Evolutionary conservation across 1,140 invertebrate genomes (phyloP).

Genomic region (Brachionus rubens): DNA sequence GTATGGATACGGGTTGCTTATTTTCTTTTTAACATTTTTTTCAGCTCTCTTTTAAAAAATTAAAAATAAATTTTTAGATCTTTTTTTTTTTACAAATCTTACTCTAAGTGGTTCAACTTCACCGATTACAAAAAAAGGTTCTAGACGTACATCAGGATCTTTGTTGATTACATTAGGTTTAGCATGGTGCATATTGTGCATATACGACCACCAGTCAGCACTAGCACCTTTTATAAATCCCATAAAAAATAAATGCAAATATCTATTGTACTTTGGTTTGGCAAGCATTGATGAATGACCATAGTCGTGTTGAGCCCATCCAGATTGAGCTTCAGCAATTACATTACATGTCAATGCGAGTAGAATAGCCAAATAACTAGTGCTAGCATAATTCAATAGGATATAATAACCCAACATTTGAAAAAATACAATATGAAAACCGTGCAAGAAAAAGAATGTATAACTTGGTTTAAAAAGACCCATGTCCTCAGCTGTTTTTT

Average conservation of each 20-base stretch:
- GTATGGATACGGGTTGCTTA: slow-evolving; percentile 51
- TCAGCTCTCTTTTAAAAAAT: slow-evolving; percentile 11
- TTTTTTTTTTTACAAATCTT: neutral
- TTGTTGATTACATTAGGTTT: slow-evolving; percentile 61
- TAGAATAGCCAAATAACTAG: slow-evolving; percentile 53
- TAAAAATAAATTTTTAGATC: neutral
- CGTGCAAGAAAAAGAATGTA: slow-evolving; percentile 52
- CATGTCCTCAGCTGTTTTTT: neutral
- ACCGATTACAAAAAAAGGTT: slow-evolving; percentile 58
- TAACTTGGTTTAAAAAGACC: slow-evolving; percentile 53
- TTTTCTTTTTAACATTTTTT: slow-evolving; percentile 49
- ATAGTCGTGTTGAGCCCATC: slow-evolving; percentile 61
- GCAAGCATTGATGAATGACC: slow-evolving; percentile 59
- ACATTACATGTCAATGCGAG: slow-evolving; percentile 52
- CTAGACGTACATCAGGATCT: slow-evolving; percentile 59
- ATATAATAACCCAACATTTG: slow-evolving; percentile 54
- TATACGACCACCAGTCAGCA: slow-evolving; percentile 60
- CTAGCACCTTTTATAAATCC: slow-evolving; percentile 58
- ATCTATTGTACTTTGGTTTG: slow-evolving; percentile 54
- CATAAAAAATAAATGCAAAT: slow-evolving; percentile 56
- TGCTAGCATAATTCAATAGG: slow-evolving; percentile 53
- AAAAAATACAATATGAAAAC: slow-evolving; percentile 53
- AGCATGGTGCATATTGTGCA: slow-evolving; percentile 61
- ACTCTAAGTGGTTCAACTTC: slow-evolving; percentile 48
- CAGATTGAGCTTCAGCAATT: slow-evolving; percentile 57